phyloP scores from a whole-genome alignment of 2,797 vertebrate genomes.

The Anas acuta region DNA sequence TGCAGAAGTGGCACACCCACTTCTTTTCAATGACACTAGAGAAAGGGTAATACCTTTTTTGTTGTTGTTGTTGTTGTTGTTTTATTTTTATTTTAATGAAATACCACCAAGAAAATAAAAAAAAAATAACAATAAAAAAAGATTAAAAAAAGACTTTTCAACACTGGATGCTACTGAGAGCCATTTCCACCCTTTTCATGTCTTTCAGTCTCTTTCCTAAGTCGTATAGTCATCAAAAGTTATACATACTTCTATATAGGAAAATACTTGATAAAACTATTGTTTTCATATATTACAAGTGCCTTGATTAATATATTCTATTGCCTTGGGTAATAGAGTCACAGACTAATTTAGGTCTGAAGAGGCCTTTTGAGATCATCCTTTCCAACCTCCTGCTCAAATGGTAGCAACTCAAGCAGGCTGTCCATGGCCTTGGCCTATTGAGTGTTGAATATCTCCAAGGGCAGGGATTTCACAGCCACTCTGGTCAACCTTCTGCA shows the following conservation, averaged over 20 bases:
- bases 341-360: background rate
- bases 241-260: background rate
- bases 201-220: background rate
- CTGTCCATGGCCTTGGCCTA: background rate
- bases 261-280: background rate
- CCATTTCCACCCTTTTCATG: background rate
- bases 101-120: background rate
- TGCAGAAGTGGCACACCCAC: background rate
- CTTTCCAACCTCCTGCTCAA: background rate
- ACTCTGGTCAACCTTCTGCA: background rate
- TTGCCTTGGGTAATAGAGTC: background rate
- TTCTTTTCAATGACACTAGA: background rate
- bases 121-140: background rate
- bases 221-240: background rate
- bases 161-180: background rate
- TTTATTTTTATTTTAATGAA: background rate
- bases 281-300: background rate
- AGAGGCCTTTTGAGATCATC: background rate
- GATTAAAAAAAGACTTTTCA: background rate
- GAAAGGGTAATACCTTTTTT: background rate
- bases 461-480: background rate
- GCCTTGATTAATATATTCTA: background rate
- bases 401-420: background rate
- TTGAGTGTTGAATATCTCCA: background rate
- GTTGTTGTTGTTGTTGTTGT: background rate